Evolutionary conservation across 1,140 invertebrate genomes (phyloP), one percentile per base, ranked within the genome.

Genomic region (Melanaphis sacchari): DNA sequence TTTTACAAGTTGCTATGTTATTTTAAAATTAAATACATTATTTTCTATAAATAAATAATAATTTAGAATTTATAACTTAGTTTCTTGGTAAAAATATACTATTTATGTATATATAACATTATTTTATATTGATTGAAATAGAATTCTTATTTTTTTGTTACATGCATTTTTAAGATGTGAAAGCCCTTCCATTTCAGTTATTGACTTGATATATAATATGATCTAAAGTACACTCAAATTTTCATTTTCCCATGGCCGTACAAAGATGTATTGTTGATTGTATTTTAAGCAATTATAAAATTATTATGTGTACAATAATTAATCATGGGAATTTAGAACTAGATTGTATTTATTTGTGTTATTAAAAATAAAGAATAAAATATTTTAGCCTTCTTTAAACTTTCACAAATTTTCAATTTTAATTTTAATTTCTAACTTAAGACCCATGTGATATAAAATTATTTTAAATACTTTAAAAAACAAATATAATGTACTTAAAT

Each of bases 241-340:
- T 90, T 11, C 21, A 66, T 90, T 76, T 92, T 92, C 90, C 49
- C 90, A 92, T 36, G 90, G 66, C 38, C 26, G 1, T 22, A 82
- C 90, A 92, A 91, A 82, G 90, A 49, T 40, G 46, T 49, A 92
- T 92, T 92, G 90, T 92, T 6, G 43, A 46, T 81, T 92, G 90
- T 92, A 82, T 82, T 38, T 92, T 49, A 92, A 81, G 18, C 22
- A 91, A 76, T 91, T 91, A 91, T 91, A 91, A 21, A 82, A 82
- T 52, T 38, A 76, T 92, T 92, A 38, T 40, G 9, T 40, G 24
- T 38, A 46, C 22, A 49, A 43, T 38, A 46, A 92, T 92, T 92
- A 92, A 92, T n/a, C 49, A 92, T 92, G 90, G 90, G 90, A 92
- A 92, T 82, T 82, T n/a, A 49, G 22, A 81, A 82, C 6, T 38